Evolutionary conservation across 2,888 invertebrate species (phyloP).

Genomic region (Didymodactylos carnosus): DNA sequence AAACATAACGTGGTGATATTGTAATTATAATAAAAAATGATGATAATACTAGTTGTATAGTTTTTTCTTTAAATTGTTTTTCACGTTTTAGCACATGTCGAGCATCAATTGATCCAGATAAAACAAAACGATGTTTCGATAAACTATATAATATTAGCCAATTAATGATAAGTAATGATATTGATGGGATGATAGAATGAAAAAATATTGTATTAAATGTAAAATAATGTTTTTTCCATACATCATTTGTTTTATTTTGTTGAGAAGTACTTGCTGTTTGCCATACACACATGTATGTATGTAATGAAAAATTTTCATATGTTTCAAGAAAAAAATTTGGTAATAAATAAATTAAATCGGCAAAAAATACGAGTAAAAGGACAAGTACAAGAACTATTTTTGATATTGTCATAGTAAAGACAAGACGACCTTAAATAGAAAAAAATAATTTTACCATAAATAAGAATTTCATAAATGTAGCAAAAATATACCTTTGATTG

Average conservation of each 20-base stretch:
- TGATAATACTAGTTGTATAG: conserved; percentile 4
- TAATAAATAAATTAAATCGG: background rate
- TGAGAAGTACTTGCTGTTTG: background rate
- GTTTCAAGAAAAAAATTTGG: background rate
- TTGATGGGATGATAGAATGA: conserved; percentile 1
- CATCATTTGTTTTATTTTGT: background rate
- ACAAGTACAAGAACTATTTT: background rate
- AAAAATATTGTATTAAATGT: background rate
- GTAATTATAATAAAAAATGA: conserved; percentile 13
- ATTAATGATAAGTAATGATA: conserved; percentile 7
- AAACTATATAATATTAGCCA: conserved; percentile 3
- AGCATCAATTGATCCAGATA: background rate
- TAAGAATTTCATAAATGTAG: too few relatives aligned
- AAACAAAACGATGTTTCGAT: background rate
- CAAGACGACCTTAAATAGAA: too few relatives aligned
- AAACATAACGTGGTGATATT: conserved; percentile 9
- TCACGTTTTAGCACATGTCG: conserved; percentile 7
- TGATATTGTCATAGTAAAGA: background rate
- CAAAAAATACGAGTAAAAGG: background rate
- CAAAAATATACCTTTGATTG: too few relatives aligned
- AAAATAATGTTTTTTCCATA: background rate
- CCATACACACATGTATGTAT: background rate
- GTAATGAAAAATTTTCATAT: background rate
- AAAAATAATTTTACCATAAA: too few relatives aligned
- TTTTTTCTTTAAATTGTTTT: conserved; percentile 12